These are phyloP conservation scores for Vanacampus margaritifer DNA, from an alignment of 2,113 vertebrate species.

Conservation along the genomic window DNA sequence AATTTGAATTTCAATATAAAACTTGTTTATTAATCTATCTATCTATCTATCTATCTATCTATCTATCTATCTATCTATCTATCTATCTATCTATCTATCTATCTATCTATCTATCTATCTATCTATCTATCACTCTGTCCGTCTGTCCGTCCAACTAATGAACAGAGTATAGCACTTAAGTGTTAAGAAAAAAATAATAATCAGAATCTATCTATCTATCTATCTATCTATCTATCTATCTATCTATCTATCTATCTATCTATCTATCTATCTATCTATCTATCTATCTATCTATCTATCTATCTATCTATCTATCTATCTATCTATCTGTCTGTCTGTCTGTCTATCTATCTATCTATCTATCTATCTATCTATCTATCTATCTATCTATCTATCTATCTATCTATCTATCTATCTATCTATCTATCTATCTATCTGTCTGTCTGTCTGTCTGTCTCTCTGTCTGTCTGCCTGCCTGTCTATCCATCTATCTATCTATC, in stretches of 20 bases:
- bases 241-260: neutral
- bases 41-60: neutral
- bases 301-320: slow-evolving; percentile 5
- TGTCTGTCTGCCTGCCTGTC: no score
- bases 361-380: slow-evolving; percentile 3
- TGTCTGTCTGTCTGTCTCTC: neutral
- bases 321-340: no score
- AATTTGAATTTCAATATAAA: no score
- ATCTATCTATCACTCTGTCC: neutral
- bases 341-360: neutral
- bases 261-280: slow-evolving; percentile 5
- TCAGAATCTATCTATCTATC: slow-evolving; percentile 5
- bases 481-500: slow-evolving; percentile 5
- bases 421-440: neutral
- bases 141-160: no score
- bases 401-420: slow-evolving; percentile 5
- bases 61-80: slow-evolving; percentile 5
- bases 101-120: slow-evolving; percentile 5
- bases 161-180: no score
- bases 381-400: slow-evolving; percentile 5
- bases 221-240: slow-evolving; percentile 2
- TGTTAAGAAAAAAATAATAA: no score
- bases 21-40: neutral
- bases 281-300: slow-evolving; percentile 5
- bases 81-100: slow-evolving; percentile 5